These are phyloP conservation scores for Epinotia demarniana DNA, from an alignment of 2,888 invertebrate species.

Conservation along the genomic window DNA sequence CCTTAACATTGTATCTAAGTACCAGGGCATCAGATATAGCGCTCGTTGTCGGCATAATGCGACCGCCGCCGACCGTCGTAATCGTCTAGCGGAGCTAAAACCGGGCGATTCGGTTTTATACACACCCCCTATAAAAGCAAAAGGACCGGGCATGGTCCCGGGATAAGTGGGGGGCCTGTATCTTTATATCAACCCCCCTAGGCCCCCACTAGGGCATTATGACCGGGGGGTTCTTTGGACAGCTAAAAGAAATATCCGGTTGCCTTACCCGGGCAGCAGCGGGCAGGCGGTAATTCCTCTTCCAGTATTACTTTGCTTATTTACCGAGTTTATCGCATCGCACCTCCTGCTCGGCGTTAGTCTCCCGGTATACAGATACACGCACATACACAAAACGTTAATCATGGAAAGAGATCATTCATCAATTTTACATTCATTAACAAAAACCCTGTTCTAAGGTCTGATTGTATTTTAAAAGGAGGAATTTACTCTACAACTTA, in stretches of 20 bases:
- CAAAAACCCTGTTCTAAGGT: too few species aligned
- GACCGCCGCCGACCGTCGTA: slow-evolving; percentile 80
- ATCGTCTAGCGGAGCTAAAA: slow-evolving; percentile 83
- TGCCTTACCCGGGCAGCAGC: slow-evolving; percentile 74
- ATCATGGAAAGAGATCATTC: not conserved
- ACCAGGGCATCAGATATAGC: slow-evolving; percentile 75
- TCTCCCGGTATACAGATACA: slow-evolving; percentile 55
- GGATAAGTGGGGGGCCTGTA: slow-evolving; percentile 83
- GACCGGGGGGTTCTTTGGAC: slow-evolving; percentile 84
- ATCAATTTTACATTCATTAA: not conserved
- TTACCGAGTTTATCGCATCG: slow-evolving; percentile 77
- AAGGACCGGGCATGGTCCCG: slow-evolving; percentile 82
- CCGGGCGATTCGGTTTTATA: slow-evolving; percentile 84
- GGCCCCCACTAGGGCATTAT: slow-evolving; percentile 79
- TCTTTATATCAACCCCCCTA: slow-evolving; percentile 83
- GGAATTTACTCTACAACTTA: too few species aligned
- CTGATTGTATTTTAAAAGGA: too few species aligned
- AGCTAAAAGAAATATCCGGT: slow-evolving; percentile 85
- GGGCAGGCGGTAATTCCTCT: slow-evolving; percentile 78
- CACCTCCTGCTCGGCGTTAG: slow-evolving; percentile 55
- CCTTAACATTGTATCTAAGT: slow-evolving; percentile 75
- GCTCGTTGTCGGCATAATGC: slow-evolving; percentile 74
- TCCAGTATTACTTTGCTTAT: slow-evolving; percentile 79
- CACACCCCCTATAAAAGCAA: slow-evolving; percentile 85
- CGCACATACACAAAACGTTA: not conserved